Evolutionary conservation across 37 sponge, comb jelly and placozoan species (phyloP).

Genomic region (Bolinopsis microptera): DNA sequence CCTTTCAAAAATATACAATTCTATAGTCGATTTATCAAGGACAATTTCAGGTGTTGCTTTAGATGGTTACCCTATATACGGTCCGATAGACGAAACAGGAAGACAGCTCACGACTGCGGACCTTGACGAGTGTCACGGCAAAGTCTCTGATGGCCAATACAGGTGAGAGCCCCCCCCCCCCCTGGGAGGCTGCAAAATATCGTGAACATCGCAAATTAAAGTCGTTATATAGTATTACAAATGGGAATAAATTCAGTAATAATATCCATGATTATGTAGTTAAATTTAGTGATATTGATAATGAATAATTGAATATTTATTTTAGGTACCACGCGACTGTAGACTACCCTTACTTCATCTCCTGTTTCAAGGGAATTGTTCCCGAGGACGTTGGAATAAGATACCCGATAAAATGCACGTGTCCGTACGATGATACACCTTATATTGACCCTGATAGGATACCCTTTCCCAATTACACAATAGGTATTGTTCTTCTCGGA

Average conservation of each 20-base stretch:
- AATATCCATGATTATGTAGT: too few relatives aligned
- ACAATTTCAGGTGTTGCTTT: constrained; percentile 23
- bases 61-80: constrained; percentile 55
- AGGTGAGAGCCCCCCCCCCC: too few relatives aligned
- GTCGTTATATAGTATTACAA: too few relatives aligned
- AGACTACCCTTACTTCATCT: constrained; percentile 60
- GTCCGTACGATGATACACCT: neutral
- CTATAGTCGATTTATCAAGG: too few relatives aligned
- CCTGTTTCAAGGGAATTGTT: constrained; percentile 29
- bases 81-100: constrained; percentile 35
- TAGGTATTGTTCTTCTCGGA: too few relatives aligned
- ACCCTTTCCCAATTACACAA: constrained; percentile 46
- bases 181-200: too few relatives aligned
- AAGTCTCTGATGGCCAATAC: constrained; percentile 7
- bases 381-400: constrained; percentile 8
- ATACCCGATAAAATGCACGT: neutral
- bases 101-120: constrained; percentile 5
- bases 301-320: too few relatives aligned
- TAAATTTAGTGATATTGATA: too few relatives aligned
- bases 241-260: too few relatives aligned
- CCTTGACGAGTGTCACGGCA: constrained; percentile 56
- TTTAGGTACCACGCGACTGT: constrained; percentile 54
- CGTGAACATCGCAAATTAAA: neutral
- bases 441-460: neutral
- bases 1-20: too few relatives aligned